These are phyloP conservation scores for Eupithecia exiguata DNA, from an alignment of 2,888 invertebrate genomes.

Conservation along the genomic window DNA sequence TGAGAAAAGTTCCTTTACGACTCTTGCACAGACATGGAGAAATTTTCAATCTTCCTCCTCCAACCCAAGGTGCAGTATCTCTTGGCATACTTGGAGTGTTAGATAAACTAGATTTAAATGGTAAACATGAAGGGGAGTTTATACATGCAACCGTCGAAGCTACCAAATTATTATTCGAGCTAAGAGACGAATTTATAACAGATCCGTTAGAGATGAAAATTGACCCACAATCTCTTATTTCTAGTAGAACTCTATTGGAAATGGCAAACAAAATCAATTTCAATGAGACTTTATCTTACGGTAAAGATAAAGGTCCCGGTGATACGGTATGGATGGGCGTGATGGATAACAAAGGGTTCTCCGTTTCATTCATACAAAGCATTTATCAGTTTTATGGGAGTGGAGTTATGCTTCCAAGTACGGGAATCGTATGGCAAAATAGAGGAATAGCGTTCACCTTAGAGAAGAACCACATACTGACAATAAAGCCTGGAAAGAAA, in stretches of 20 bases:
- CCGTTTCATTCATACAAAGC: slow-evolving; percentile 78
- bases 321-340: slow-evolving; percentile 78
- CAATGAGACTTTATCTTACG: slow-evolving; percentile 51
- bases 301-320: slow-evolving; percentile 63
- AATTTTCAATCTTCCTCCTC: slow-evolving; percentile 71
- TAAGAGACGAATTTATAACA: slow-evolving; percentile 67
- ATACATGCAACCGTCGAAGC: slow-evolving; percentile 73
- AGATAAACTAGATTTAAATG: slow-evolving; percentile 67
- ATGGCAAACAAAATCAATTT: slow-evolving; percentile 62
- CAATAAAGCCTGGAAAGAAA: slow-evolving; percentile 71
- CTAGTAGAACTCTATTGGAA: slow-evolving; percentile 54
- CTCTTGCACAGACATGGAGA: slow-evolving; percentile 66
- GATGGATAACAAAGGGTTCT: slow-evolving; percentile 75
- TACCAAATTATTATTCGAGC: slow-evolving; percentile 64
- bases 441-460: slow-evolving; percentile 67
- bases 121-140: slow-evolving; percentile 67
- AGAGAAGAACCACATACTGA: slow-evolving; percentile 58
- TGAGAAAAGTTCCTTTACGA: slow-evolving; percentile 65
- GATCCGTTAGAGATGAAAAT: slow-evolving; percentile 70
- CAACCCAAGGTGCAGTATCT: slow-evolving; percentile 76
- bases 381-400: slow-evolving; percentile 70
- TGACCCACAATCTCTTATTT: slow-evolving; percentile 60
- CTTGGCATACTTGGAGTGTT: slow-evolving; percentile 69
- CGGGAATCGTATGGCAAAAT: slow-evolving; percentile 77
- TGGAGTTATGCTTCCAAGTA: slow-evolving; percentile 68